Evolutionary conservation across 2,113 vertebrate genomes (phyloP), one percentile per base, ranked within the genome.

Genomic region (Phainopepla nitens): DNA sequence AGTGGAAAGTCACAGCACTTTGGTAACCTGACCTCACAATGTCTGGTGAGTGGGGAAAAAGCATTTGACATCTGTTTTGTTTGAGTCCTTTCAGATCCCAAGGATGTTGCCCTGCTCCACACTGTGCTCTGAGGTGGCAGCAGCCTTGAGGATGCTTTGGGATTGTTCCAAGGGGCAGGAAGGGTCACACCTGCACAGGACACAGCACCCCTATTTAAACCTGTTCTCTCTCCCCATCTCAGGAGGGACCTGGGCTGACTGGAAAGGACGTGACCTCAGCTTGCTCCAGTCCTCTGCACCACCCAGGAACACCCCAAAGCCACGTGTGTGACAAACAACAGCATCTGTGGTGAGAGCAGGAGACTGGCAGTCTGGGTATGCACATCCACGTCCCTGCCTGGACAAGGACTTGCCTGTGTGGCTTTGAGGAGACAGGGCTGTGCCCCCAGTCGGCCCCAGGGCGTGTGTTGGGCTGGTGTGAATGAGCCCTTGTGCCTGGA

Each of bases 401-500:
- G 82, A 94, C 94, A 96, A 94, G 58, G 68, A 54, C 58, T 25
- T 23, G 65, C 28, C 54, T 94, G 36, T 78, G 85, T 76, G 87
- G 93, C 75, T 90, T 33, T 73, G 66, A 62, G 94, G 58, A 92
- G 58, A 1, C 53, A 47, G 58, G 44, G 87, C 71, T 42, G 56
- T 58, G 80, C 21, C 58, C 76, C 4, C 0, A 68, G 44, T 4
- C 2, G 0, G 60, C 69, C 47, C 35, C 3, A 2, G 39, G 20
- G 56, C 2, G 1, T 13, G 47, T 44, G 51, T 22, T 7, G 21
- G 62, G 64, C 39, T 35, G 87, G 19, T 91, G 66, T 81, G 82
- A 93, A 95, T 28, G 47, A 78, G 49, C 76, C 31, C 0, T 78
- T 85, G 78, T 91, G 82, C 45, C 65, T 4, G 2, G 3, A 80